These are phyloP conservation scores for Octopus bimaculoides DNA, from an alignment of 1,140 invertebrate species.

Conservation along the genomic window DNA sequence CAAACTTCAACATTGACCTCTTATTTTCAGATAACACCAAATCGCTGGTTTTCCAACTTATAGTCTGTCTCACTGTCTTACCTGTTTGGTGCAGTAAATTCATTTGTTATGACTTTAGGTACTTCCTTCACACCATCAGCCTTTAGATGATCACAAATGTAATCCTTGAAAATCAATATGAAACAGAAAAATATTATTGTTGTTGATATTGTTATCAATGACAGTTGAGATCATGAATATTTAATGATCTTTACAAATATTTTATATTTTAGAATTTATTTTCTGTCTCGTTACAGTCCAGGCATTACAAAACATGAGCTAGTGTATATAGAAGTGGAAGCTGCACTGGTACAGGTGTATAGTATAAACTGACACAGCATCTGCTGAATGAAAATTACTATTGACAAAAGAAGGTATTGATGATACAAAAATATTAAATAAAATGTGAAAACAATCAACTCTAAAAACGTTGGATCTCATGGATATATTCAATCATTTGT, in stretches of 20 bases:
- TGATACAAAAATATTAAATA: no score
- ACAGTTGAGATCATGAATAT: background rate
- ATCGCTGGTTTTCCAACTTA: background rate
- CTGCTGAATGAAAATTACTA: no score
- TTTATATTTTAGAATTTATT: background rate
- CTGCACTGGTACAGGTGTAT: no score
- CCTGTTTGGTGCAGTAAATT: conserved; percentile 73
- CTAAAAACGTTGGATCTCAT: no score
- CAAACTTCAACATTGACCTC: background rate
- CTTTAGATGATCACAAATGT: conserved; percentile 73
- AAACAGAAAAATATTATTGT: background rate
- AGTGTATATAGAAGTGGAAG: no score
- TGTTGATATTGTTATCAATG: background rate
- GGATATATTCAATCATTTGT: no score
- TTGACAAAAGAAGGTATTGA: no score
- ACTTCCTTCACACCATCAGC: conserved; percentile 61
- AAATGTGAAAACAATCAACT: no score
- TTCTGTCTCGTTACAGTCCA: background rate
- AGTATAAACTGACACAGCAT: no score
- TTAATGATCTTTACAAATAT: background rate
- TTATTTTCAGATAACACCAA: background rate
- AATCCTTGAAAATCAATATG: conserved; percentile 60
- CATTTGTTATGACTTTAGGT: conserved; percentile 67
- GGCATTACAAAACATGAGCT: no score
- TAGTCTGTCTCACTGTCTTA: conserved; percentile 48